Conservation (phyloP, 2,888 invertebrate species). For the Ectemnius lituratus region DNA sequence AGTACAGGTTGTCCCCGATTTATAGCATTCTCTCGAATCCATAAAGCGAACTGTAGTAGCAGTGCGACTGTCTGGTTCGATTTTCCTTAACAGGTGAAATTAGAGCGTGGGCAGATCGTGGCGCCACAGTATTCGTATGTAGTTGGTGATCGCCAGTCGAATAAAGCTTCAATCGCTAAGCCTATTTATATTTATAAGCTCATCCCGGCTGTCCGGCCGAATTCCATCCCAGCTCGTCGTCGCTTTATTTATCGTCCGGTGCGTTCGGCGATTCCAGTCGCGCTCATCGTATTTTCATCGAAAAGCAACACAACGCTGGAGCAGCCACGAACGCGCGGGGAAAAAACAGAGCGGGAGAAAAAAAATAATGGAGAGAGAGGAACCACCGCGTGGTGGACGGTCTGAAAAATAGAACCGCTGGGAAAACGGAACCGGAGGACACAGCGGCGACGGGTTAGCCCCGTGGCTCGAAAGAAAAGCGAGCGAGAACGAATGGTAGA, state of each 20-base stretch:
- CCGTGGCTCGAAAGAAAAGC: constrained; percentile 7
- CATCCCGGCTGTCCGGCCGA: constrained; percentile 23
- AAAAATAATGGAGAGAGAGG: neutral
- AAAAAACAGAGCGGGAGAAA: neutral
- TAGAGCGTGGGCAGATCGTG: constrained; percentile 9
- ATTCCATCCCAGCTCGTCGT: constrained; percentile 2
- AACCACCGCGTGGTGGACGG: constrained; percentile 15
- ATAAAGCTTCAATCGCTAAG: constrained; percentile 19
- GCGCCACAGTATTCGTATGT: neutral
- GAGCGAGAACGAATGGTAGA: constrained; percentile 2
- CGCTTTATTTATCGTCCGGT: constrained; percentile 12
- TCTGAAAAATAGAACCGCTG: constrained; percentile 11
- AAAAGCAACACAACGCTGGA: constrained; percentile 21
- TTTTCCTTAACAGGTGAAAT: constrained; percentile 29
- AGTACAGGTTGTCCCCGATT: neutral
- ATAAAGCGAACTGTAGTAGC: neutral
- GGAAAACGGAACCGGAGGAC: neutral
- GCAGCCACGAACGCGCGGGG: neutral
- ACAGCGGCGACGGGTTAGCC: neutral
- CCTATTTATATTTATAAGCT: constrained; percentile 48
- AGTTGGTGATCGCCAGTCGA: constrained; percentile 14
- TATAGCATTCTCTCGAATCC: neutral
- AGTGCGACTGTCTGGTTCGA: constrained; percentile 11
- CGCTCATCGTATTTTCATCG: constrained; percentile 48
- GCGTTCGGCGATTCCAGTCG: constrained; percentile 36